Base-by-base conservation (phyloP, 1,140 invertebrate genomes). In the Drosophila lini region DNA sequence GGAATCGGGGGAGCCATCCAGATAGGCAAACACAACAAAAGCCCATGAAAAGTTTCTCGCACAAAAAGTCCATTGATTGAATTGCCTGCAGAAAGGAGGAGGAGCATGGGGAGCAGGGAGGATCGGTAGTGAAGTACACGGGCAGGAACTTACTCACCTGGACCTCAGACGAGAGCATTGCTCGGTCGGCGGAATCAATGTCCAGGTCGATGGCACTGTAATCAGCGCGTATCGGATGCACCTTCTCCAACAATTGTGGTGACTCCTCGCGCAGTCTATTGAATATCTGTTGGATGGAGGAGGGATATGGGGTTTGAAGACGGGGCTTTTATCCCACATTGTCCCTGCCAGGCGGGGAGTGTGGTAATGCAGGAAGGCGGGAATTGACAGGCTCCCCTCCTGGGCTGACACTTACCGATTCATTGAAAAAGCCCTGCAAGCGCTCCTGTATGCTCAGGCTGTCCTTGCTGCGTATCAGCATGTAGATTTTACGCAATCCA, bases 161-260 rank as follows among this genome's bases (percentile, higher is more conserved):
- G 60, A 92, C 91, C 65, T 92, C 91, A 81, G 85, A 79, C 68
- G 83, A 84, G 74, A 92, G 74, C 73, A 91, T 77, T 71, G 81
- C 82, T 77, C 89, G 74, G 77, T 91, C 83, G 78, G 71, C 67
- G 60, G 86, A 19, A 93, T 92, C 95, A 8, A 97, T 91, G 5
- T 95, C 98, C 36, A 99, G 93, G 70, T 96, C 95, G 11, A 96
- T 95, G 65, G 95, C 93, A 50, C 96, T 94, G 8, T 99, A 95
- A 93, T 99, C 98, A 16, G 98, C 98, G 25, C 94, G 93, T 11
- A 99, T 93, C 1, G 97, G 94, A 42, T 95, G 93, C 5, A 99
- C 91, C 90, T 98, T 98, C 22, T 95, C 92, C 62, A 97, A 95
- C 50, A 94, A 81, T 55, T 95, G 93, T 0, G 94, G 94, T 15